Percentiles rank a stretch among this genome's conserved stretches.
These are phyloP conservation scores for Metalampra italica DNA, from an alignment of 2,888 invertebrate species.

Conservation along the genomic window DNA sequence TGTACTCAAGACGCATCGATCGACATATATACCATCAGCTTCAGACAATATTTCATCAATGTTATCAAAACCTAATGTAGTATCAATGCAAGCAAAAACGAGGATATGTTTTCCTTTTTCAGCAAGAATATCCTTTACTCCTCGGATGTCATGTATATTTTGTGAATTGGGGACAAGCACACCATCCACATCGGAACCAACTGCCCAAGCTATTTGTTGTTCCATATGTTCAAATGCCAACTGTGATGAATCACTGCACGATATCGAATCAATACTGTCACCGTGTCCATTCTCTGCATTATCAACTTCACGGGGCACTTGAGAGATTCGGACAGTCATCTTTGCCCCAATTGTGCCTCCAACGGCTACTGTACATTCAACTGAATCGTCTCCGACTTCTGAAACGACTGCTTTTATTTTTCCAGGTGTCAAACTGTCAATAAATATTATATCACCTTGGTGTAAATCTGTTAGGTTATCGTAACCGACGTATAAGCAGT, in stretches of 20 bases:
- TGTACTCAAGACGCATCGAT: constrained; percentile 89
- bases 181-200: constrained; percentile 63
- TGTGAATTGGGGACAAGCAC: constrained; percentile 56
- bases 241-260: constrained; percentile 73
- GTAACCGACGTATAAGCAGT: constrained; percentile 76
- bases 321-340: constrained; percentile 74
- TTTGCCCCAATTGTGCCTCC: constrained; percentile 75
- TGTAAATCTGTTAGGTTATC: constrained; percentile 71
- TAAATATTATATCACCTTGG: constrained; percentile 65
- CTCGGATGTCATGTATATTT: constrained; percentile 43
- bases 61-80: constrained; percentile 53
- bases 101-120: constrained; percentile 67
- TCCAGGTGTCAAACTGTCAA: constrained; percentile 61
- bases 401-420: constrained; percentile 53
- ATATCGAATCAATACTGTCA: constrained; percentile 61
- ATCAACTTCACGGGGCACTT: constrained; percentile 64
- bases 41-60: constrained; percentile 86
- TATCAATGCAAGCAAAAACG: constrained; percentile 59
- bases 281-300: constrained; percentile 34
- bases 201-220: constrained; percentile 65
- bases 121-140: constrained; percentile 44
- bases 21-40: constrained; percentile 93
- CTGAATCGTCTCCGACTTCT: constrained; percentile 62
- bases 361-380: constrained; percentile 71
- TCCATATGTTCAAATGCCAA: constrained; percentile 84